These are phyloP conservation scores for Myopa testacea DNA, from an alignment of 2,888 invertebrate species.

Conservation along the genomic window DNA sequence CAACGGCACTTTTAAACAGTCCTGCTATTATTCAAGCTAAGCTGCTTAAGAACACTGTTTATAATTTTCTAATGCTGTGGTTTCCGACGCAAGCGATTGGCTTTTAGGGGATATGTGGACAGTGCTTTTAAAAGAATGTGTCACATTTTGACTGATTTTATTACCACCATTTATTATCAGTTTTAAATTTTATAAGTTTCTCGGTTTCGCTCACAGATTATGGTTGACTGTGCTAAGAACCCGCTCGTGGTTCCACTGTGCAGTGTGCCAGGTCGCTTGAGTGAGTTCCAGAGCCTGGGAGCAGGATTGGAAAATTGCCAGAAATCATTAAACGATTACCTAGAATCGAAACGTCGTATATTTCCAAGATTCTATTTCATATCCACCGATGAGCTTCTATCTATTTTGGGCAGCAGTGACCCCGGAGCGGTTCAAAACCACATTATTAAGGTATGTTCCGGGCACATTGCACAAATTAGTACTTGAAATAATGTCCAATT, in stretches of 20 bases:
- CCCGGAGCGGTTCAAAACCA: slow-evolving; percentile 90
- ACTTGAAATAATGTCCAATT: slow-evolving; percentile 58
- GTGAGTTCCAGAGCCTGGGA: slow-evolving; percentile 80
- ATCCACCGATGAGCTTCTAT: slow-evolving; percentile 91
- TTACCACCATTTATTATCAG: no score
- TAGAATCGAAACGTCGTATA: slow-evolving; percentile 86
- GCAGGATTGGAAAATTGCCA: slow-evolving; percentile 87
- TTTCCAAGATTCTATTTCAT: slow-evolving; percentile 95
- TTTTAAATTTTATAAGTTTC: neutral
- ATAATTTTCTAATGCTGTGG: no score
- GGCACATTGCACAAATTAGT: neutral
- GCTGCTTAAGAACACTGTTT: no score
- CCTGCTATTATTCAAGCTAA: no score
- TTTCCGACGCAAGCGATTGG: no score
- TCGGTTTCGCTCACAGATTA: slow-evolving; percentile 73
- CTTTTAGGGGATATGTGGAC: no score
- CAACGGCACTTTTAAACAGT: no score
- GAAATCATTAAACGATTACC: slow-evolving; percentile 90
- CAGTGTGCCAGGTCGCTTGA: slow-evolving; percentile 77
- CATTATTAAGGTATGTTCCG: slow-evolving; percentile 81
- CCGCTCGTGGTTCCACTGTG: slow-evolving; percentile 86
- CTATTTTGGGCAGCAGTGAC: slow-evolving; percentile 88
- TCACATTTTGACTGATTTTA: no score
- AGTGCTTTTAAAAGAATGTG: no score
- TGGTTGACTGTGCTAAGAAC: slow-evolving; percentile 85